Evolutionary conservation across 1,140 invertebrate genomes (phyloP).

Genomic region (Brachionus plicatilis): DNA sequence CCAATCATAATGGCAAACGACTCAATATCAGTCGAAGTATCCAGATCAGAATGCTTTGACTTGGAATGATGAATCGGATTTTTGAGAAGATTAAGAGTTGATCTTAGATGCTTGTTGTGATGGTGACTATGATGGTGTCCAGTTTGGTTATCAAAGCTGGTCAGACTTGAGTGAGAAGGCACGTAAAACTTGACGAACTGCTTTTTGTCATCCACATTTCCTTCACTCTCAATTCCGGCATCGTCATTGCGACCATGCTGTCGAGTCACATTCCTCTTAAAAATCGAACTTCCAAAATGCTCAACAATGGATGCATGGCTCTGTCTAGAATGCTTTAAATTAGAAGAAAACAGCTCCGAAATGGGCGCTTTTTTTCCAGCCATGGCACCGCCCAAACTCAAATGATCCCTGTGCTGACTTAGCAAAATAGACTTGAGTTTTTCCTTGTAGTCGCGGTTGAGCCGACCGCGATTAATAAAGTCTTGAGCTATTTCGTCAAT

Average conservation of each 20-base stretch:
- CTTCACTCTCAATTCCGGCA: neutral
- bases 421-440: neutral
- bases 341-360: conserved; percentile 24
- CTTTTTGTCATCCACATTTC: conserved; percentile 1
- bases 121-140: neutral
- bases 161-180: neutral
- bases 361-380: conserved; percentile 37
- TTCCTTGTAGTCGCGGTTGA: conserved; percentile 10
- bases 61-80: conserved; percentile 31
- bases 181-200: conserved; percentile 12
- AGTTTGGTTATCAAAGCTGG: neutral
- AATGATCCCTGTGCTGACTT: conserved; percentile 27
- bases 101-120: conserved; percentile 8
- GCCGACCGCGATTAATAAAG: conserved; percentile 18
- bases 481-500: conserved; percentile 26
- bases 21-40: neutral
- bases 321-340: neutral
- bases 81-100: conserved; percentile 11
- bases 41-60: neutral
- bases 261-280: neutral
- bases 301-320: neutral
- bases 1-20: conserved; percentile 28
- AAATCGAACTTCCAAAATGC: conserved; percentile 2
- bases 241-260: neutral
- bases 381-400: neutral